Base-by-base conservation (phyloP, 2,113 vertebrate species). In the Chaetodon trifascialis region DNA sequence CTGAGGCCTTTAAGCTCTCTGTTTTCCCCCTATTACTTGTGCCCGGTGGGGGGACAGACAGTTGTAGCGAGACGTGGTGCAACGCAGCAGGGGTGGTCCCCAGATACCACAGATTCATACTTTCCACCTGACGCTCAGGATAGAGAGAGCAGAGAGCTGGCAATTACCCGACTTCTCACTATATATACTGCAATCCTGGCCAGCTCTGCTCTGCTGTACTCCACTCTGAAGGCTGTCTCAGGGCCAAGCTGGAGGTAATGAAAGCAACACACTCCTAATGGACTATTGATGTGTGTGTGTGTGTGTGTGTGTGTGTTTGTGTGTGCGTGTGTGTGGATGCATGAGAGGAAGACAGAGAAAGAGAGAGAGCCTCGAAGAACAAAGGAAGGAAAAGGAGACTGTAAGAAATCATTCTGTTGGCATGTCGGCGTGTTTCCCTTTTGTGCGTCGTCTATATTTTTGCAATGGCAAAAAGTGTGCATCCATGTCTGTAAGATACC, bases 241-340 rank as follows among this genome's bases (percentile, higher is more conserved):
- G 85, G 88, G 88, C 87, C 90, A 91, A 88, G 90, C 89, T 89
- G 76, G 86, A 91, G 91, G 93, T 92, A 92, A 94, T 90, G 91
- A 93, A 93, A 93, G 90, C 86, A 92, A 90, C 86, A 88, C 90
- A 83, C 73, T 88, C 89, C 91, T 93, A 92, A 93, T 92, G 91
- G 91, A 80, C 91, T 91, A 89, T 88, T 88, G 89, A 91, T 91
- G 91, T 84, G 85, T 83, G 82, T 78, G 73, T 59, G 68, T 52
- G 47, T 67, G 8, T 85, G 71, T 77, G 65, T 66, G 51, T 91
- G 91, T 84, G 85, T 83, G 80, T 85, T 67, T 77, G 65, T 66
- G 51, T 91, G 91, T 84, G 85, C 82, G 80, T 66, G 76, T 79
- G 75, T 56, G 62, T 68, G 62, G 71, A 66, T 14, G 74, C 62